Percentiles rank a stretch among this genome's conserved stretches.
Evolutionary conservation across 2,113 vertebrate genomes (phyloP).

Genomic region (Brachirus orientalis): DNA sequence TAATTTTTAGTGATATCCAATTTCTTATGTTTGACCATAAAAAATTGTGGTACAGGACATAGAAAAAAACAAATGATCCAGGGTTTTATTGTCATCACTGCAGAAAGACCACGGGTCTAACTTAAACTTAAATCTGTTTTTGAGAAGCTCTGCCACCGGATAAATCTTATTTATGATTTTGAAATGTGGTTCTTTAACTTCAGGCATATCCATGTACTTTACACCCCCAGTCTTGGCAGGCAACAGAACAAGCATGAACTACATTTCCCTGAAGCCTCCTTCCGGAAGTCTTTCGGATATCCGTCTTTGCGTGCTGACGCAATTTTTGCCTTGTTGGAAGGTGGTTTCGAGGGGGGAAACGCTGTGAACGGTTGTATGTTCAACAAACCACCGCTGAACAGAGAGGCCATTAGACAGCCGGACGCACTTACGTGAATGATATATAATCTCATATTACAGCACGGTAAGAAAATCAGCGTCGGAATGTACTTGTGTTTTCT

Average conservation of each 20-base stretch:
- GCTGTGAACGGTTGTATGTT: conserved; percentile 2
- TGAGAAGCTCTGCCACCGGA: no score
- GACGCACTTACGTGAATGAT: conserved; percentile 35
- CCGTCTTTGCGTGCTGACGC: conserved; percentile 76
- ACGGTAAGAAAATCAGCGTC: conserved; percentile 50
- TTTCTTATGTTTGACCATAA: no score
- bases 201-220: no score
- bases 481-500: background rate
- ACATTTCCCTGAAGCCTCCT: conserved; percentile 66
- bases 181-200: no score
- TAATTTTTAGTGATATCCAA: no score
- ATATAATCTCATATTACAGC: conserved; percentile 15
- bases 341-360: conserved; percentile 77
- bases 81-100: no score
- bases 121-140: no score
- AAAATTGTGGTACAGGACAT: no score
- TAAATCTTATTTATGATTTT: no score
- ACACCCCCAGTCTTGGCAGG: no score
- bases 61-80: no score
- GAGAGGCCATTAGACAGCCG: conserved; percentile 5
- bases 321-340: conserved; percentile 86
- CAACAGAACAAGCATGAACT: conserved; percentile 46
- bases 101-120: no score
- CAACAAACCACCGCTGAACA: conserved; percentile 5
- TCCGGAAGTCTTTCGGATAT: background rate